Evolutionary conservation across 1,140 invertebrate species (phyloP).

Genomic region (Philotrypesis tridentata): DNA sequence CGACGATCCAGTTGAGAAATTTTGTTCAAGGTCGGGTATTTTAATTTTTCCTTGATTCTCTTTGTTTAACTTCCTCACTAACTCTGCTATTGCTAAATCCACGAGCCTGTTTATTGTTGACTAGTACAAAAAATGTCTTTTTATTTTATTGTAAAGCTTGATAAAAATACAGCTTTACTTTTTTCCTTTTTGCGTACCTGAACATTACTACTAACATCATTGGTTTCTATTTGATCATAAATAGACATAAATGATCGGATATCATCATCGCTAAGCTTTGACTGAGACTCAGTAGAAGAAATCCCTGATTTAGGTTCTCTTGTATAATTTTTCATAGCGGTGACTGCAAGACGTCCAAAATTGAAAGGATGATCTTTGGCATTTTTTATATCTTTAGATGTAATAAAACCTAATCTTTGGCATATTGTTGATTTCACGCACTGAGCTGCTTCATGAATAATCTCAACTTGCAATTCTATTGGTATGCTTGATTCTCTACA

Average conservation of each 20-base stretch:
- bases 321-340: neutral
- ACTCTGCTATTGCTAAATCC: constrained; percentile 38
- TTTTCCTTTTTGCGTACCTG: constrained; percentile 12
- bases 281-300: neutral
- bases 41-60: constrained; percentile 41
- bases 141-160: neutral
- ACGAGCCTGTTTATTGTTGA: constrained; percentile 42
- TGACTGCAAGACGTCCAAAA: constrained; percentile 2
- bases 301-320: neutral
- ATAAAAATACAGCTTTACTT: neutral
- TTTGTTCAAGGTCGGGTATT: constrained; percentile 49
- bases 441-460: constrained; percentile 1
- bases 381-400: neutral
- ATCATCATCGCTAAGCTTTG: neutral
- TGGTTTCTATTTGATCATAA: neutral
- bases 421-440: constrained; percentile 16
- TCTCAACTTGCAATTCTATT: neutral
- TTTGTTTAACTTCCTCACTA: constrained; percentile 39
- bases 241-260: neutral
- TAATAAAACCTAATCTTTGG: neutral
- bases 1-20: constrained; percentile 10
- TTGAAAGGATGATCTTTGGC: neutral
- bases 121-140: neutral
- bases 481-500: neutral
- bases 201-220: neutral